A percentile compares a stretch with the other conserved stretches of the same genome.
phyloP scores from a whole-genome alignment of 1,140 invertebrate species.

The Contarinia nasturtii region DNA sequence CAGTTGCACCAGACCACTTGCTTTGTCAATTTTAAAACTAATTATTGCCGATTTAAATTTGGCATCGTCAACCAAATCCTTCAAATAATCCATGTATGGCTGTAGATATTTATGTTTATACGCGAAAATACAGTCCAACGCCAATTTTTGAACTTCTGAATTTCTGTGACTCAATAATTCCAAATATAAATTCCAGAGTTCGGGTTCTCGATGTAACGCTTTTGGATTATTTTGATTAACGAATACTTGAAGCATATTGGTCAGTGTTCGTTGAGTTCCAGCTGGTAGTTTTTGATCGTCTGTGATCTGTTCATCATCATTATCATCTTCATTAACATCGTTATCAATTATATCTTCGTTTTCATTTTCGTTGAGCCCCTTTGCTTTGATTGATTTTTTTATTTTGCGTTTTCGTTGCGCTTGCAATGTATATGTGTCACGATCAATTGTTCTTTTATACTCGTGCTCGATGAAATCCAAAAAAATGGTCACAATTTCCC shows the following conservation, averaged over 20 bases:
- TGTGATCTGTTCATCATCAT: background rate
- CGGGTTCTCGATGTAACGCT: slow-evolving; percentile 51
- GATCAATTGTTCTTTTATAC: slow-evolving; percentile 21
- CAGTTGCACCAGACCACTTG: slow-evolving; percentile 39
- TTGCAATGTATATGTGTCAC: slow-evolving; percentile 6
- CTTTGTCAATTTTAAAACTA: slow-evolving; percentile 53
- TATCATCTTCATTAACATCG: slow-evolving; percentile 2
- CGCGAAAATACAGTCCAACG: slow-evolving; percentile 64
- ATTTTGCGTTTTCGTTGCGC: slow-evolving; percentile 11
- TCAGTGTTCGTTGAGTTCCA: slow-evolving; percentile 21
- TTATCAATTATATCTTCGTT: slow-evolving; percentile 6
- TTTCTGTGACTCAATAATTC: slow-evolving; percentile 64
- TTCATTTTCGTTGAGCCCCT: slow-evolving; percentile 7
- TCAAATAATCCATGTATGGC: slow-evolving; percentile 59
- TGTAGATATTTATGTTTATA: slow-evolving; percentile 61
- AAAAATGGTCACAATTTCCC: slow-evolving; percentile 56
- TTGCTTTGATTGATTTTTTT: slow-evolving; percentile 18
- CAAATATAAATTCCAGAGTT: slow-evolving; percentile 53
- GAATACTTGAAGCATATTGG: slow-evolving; percentile 41
- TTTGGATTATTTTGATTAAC: slow-evolving; percentile 62
- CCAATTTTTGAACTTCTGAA: slow-evolving; percentile 57
- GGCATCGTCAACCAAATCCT: slow-evolving; percentile 65
- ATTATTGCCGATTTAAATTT: slow-evolving; percentile 70
- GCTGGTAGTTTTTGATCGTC: slow-evolving; percentile 5
- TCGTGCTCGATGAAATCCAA: slow-evolving; percentile 57